A percentile compares a stretch with the other conserved stretches of the same genome.
Evolutionary conservation across 2,888 invertebrate species (phyloP).

Genomic region (Meteorus cinctellus): DNA sequence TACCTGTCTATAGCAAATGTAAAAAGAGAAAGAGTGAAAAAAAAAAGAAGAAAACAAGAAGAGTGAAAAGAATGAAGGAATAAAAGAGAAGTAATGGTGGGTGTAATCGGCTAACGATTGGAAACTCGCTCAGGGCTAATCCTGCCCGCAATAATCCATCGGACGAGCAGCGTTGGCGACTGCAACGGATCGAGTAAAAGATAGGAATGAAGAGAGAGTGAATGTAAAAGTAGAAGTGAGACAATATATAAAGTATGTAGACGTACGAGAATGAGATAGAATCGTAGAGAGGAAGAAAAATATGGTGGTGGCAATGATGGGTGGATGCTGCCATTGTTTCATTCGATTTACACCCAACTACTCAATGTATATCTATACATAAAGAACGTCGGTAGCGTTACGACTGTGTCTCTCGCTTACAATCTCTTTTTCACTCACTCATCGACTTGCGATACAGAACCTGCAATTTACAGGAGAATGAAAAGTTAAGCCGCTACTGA

Average conservation of each 20-base stretch:
- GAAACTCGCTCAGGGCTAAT: constrained; percentile 36
- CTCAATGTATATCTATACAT: constrained; percentile 16
- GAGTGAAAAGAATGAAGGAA: constrained; percentile 8
- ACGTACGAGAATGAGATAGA: constrained; percentile 9
- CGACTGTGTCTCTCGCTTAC: constrained; percentile 15
- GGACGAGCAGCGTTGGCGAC: constrained; percentile 33
- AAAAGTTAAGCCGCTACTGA: constrained; percentile 71
- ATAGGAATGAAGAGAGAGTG: constrained; percentile 6
- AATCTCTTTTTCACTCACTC: constrained; percentile 52
- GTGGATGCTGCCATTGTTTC: constrained; percentile 64
- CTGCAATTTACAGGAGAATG: constrained; percentile 72
- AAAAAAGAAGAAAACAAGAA: constrained; percentile 14
- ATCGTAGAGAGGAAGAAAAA: neutral
- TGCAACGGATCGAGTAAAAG: constrained; percentile 1
- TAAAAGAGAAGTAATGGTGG: constrained; percentile 25
- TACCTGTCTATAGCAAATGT: neutral
- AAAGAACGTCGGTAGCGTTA: constrained; percentile 24
- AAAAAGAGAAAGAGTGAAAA: neutral
- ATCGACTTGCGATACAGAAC: constrained; percentile 55
- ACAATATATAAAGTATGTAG: constrained; percentile 22
- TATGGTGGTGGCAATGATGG: constrained; percentile 8
- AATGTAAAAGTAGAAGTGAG: neutral
- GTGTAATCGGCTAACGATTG: constrained; percentile 42
- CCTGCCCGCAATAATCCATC: constrained; percentile 39
- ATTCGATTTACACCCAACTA: constrained; percentile 69